phyloP scores from a whole-genome alignment of 2,113 vertebrate species.

The Urocolius indicus region DNA sequence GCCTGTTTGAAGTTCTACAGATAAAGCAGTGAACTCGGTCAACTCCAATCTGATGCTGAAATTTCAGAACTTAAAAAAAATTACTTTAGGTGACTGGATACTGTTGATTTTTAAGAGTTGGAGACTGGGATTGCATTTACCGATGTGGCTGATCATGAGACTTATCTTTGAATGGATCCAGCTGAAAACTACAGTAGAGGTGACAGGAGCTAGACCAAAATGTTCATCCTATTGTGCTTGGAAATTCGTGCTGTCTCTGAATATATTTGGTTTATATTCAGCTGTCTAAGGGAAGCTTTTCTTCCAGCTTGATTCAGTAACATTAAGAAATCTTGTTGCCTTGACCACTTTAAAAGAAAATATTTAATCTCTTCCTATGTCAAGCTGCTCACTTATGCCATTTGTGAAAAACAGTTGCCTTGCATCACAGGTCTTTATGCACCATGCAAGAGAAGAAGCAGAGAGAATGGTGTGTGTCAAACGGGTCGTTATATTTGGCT shows the following conservation, averaged over 20 bases:
- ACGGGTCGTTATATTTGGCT: neutral
- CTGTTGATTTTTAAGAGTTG: neutral
- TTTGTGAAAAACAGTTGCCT: conserved; percentile 6
- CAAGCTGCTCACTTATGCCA: neutral
- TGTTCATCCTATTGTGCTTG: neutral
- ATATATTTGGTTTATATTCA: neutral
- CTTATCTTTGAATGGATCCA: neutral
- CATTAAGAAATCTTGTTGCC: conserved; percentile 2
- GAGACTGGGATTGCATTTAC: neutral
- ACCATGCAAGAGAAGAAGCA: neutral
- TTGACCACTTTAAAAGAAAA: neutral
- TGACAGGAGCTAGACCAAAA: neutral
- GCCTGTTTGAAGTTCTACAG: neutral
- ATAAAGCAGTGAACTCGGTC: conserved; percentile 1
- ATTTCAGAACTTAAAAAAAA: neutral
- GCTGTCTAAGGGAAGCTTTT: neutral
- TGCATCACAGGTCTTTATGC: neutral
- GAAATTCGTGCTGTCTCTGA: neutral
- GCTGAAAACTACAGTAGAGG: neutral
- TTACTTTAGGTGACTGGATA: neutral
- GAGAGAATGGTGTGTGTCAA: neutral
- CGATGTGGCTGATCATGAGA: neutral
- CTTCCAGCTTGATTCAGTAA: conserved; percentile 27
- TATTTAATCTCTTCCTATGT: neutral
- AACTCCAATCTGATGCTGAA: neutral